Base-by-base conservation (phyloP, 1,140 invertebrate species). In the Piezodorus guildinii region DNA sequence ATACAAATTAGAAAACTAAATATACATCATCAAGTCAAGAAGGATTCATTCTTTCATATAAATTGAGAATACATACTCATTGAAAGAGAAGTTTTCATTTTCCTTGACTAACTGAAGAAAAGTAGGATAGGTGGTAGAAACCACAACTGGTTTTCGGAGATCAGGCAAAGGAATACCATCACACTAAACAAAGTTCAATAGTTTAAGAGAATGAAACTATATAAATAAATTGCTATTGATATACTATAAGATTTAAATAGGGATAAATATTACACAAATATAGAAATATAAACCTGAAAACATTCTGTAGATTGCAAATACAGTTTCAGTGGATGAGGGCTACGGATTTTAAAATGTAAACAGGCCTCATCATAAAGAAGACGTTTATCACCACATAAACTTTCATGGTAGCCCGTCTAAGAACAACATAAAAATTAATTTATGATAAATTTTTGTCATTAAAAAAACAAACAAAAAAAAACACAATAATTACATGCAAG, bases 341-440 rank as follows among this genome's bases (percentile, higher is more conserved):
- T 23, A 58, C 27, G 9, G 3, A 21, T 58, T 27, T 27, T 27
- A 8, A 58, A 27, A 58, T 58, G 54, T 21, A 58, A n/a, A 58
- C 54, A 58, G 21, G 54, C 54, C 23, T 58, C 19, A 58, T 58
- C 54, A 27, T 58, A 58, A 14, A 58, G 54, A 17, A 58, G 21
- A 23, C 8, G 30, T 58, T n/a, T n/a, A 16, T 34, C 23, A 3
- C 54, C 54, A 58, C 54, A 58, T 5, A 10, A 58, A 27, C 46
- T 6, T 49, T 49, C 3, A 19, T n/a, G 2, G 21, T 17, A 6
- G 14, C 21, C n/a, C 46, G 10, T 49, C 46, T 49, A 49, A 21
- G 46, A 21, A 49, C 2, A 49, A 49, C 1, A 39, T 10, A 39
- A 39, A n/a, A 39, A 8, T 8, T 10, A 39, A 39, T 12, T 39